Percentiles rank a stretch among this genome's conserved stretches.
Conservation (phyloP, 2,888 invertebrate genomes). For the Dasypolia templi region DNA sequence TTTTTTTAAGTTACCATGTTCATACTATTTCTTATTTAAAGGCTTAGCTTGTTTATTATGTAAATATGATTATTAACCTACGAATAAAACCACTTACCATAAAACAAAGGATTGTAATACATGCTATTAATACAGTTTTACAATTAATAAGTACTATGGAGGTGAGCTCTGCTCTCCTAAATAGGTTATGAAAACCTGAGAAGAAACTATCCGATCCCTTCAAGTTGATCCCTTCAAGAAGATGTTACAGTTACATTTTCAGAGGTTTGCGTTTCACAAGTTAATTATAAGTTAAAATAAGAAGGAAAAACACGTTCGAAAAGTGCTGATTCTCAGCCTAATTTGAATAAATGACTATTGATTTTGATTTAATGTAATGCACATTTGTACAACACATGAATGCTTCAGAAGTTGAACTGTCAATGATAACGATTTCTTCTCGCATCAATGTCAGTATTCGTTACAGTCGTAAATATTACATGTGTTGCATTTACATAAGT, state of each 20-base stretch:
- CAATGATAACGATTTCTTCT: constrained; percentile 70
- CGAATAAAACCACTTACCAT: too few species aligned
- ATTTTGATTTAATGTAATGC: too few species aligned
- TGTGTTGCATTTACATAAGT: constrained; percentile 10
- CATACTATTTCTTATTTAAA: too few species aligned
- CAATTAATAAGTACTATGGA: background rate
- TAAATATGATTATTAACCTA: too few species aligned
- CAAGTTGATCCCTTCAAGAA: background rate
- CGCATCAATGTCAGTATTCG: constrained; percentile 69
- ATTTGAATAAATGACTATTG: too few species aligned
- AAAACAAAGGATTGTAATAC: too few species aligned
- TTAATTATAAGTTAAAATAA: too few species aligned
- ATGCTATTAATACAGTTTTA: background rate
- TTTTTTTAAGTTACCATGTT: too few species aligned
- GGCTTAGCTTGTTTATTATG: too few species aligned
- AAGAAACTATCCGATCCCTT: background rate
- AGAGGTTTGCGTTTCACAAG: background rate
- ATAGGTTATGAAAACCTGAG: background rate
- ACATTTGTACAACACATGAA: constrained; percentile 16
- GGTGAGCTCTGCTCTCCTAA: background rate
- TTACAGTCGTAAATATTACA: constrained; percentile 37
- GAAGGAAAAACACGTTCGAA: too few species aligned
- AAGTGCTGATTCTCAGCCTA: too few species aligned
- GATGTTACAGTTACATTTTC: background rate
- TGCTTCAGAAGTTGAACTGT: constrained; percentile 57